A percentile compares a stretch with the other conserved stretches of the same genome.
These are phyloP conservation scores for Furcula furcula DNA, from an alignment of 2,888 invertebrate species.

Conservation along the genomic window DNA sequence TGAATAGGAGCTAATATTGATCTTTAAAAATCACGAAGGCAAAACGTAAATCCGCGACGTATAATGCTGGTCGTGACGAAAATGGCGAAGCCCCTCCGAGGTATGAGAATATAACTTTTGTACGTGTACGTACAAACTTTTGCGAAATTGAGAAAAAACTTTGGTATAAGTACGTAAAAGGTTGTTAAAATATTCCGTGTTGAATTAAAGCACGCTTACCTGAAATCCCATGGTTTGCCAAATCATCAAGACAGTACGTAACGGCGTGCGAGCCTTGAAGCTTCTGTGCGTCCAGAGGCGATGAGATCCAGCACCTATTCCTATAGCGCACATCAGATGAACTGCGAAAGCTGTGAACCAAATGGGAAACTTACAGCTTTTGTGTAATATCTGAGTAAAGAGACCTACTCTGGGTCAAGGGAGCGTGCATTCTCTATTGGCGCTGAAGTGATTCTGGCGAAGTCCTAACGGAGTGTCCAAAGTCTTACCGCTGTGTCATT, in stretches of 20 bases:
- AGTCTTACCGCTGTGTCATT: too few relatives aligned
- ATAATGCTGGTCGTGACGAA: conserved; percentile 7
- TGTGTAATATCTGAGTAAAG: too few relatives aligned
- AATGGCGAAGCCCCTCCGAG: conserved; percentile 6
- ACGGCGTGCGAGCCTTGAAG: conserved; percentile 94
- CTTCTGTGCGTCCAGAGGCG: conserved; percentile 96
- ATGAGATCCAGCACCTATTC: conserved; percentile 97
- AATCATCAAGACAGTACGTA: conserved; percentile 90
- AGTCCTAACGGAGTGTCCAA: too few relatives aligned
- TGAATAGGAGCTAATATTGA: conserved; percentile 8
- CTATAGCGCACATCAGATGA: conserved; percentile 88
- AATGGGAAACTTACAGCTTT: too few relatives aligned
- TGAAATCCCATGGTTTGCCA: conserved; percentile 93
- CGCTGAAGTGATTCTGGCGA: too few relatives aligned
- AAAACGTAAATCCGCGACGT: neutral
- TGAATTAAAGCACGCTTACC: conserved; percentile 67
- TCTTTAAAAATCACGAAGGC: neutral
- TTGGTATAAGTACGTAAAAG: neutral
- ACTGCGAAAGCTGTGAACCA: conserved; percentile 81
- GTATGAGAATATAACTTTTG: conserved; percentile 9
- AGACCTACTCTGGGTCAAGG: too few relatives aligned
- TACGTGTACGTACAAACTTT: conserved; percentile 5
- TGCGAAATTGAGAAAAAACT: conserved; percentile 4
- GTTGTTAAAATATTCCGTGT: conserved; percentile 5
- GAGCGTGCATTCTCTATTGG: too few relatives aligned